Conservation (phyloP, 2,888 invertebrate genomes). For the Eupithecia vulgata region DNA sequence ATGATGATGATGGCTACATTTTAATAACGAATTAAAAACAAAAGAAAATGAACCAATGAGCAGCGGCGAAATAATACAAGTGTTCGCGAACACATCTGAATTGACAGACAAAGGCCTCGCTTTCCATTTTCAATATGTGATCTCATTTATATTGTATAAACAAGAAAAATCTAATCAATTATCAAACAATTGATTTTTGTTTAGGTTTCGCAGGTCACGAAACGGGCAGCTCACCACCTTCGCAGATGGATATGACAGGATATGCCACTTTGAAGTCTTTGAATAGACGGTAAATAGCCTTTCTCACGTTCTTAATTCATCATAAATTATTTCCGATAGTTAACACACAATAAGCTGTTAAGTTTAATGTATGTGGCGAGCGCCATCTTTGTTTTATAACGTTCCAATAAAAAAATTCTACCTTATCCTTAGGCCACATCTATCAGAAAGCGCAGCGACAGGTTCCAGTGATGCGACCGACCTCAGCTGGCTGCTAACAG, state of each 20-base stretch:
- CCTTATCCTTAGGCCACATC: slow-evolving; percentile 80
- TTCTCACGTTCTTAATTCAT: too few relatives aligned
- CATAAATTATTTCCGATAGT: too few relatives aligned
- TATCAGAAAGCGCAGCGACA: slow-evolving; percentile 86
- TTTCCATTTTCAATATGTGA: background rate
- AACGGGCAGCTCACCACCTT: slow-evolving; percentile 84
- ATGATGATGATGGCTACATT: too few relatives aligned
- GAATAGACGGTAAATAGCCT: slow-evolving; percentile 80
- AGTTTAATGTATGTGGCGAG: too few relatives aligned
- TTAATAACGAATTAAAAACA: background rate
- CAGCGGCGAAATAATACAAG: background rate
- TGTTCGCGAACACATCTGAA: background rate
- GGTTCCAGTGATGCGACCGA: slow-evolving; percentile 84
- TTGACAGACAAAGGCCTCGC: background rate
- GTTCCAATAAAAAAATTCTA: background rate
- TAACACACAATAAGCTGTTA: too few relatives aligned
- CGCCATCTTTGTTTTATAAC: background rate
- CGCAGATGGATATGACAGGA: slow-evolving; percentile 90
- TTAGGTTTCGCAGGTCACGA: slow-evolving; percentile 82
- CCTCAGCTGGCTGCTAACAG: slow-evolving; percentile 87
- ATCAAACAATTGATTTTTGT: background rate
- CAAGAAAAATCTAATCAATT: too few relatives aligned
- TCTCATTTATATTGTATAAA: background rate
- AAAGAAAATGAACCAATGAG: background rate
- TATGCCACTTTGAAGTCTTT: slow-evolving; percentile 89